Conservation (phyloP, 2,888 invertebrate species). For the Elegia similella region DNA sequence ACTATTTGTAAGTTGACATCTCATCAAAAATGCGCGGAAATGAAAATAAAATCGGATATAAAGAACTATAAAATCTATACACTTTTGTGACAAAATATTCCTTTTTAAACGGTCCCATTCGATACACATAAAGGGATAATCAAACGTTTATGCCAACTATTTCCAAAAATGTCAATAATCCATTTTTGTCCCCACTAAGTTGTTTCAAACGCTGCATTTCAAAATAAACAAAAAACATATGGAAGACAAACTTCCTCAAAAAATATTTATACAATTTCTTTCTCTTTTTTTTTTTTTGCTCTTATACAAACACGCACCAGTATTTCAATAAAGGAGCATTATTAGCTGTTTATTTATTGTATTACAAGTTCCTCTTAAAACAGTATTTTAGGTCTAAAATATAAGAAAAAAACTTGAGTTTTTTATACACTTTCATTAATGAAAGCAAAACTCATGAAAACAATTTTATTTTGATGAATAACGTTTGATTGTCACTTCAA, state of each 20-base stretch:
- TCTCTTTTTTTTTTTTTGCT: neutral
- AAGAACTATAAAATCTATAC: too few species aligned
- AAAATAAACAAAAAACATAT: neutral
- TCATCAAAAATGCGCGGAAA: too few species aligned
- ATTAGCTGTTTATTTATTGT: slow-evolving; percentile 7
- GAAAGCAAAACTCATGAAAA: neutral
- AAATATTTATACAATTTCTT: too few species aligned
- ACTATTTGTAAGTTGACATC: too few species aligned
- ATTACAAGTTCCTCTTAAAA: slow-evolving; percentile 17
- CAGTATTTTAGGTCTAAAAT: slow-evolving; percentile 11
- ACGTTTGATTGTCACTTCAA: slow-evolving; percentile 70
- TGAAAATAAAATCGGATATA: too few species aligned
- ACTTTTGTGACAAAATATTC: too few species aligned
- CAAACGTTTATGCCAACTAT: neutral
- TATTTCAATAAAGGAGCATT: neutral
- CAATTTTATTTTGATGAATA: slow-evolving; percentile 50
- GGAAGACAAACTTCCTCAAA: too few species aligned
- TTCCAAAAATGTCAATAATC: slow-evolving; percentile 3
- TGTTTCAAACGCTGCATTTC: neutral
- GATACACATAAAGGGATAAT: too few species aligned
- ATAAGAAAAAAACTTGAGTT: neutral
- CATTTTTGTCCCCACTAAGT: neutral
- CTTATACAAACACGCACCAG: neutral
- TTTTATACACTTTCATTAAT: neutral
- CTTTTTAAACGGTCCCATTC: too few species aligned